Conservation (phyloP, 2,888 invertebrate genomes). For the Microplitis manilae region DNA sequence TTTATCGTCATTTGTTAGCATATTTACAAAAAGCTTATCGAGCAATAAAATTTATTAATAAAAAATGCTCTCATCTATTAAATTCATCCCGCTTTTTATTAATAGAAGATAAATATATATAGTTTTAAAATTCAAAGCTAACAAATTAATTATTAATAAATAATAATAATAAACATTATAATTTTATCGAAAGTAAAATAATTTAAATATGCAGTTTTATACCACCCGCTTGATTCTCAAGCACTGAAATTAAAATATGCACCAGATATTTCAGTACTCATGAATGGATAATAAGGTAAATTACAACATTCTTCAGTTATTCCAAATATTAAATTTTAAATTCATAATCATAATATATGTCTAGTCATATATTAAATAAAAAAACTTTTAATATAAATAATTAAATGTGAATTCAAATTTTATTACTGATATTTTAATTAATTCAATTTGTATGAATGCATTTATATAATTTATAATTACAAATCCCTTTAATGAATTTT, state of each 20-base stretch:
- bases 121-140: not conserved
- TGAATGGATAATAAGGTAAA: not conserved
- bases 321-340: not conserved
- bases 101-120: not conserved
- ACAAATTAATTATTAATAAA: not conserved
- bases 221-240: not conserved
- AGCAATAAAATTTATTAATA: constrained; percentile 9
- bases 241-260: not conserved
- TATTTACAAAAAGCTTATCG: not conserved
- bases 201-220: not conserved
- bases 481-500: too few species aligned
- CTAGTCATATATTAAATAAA: too few species aligned
- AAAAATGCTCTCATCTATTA: not conserved
- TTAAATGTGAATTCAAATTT: too few species aligned
- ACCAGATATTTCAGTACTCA: not conserved
- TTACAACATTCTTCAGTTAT: not conserved
- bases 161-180: not conserved
- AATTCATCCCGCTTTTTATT: not conserved
- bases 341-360: not conserved
- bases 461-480: too few species aligned
- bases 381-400: too few species aligned
- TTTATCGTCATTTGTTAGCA: constrained; percentile 27
- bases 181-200: not conserved
- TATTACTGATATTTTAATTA: too few species aligned
- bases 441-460: too few species aligned